A percentile compares a stretch with the other conserved stretches of the same genome.
Evolutionary conservation across 2,797 vertebrate species (phyloP).

Genomic region (Microctenopoma steveboyesi): DNA sequence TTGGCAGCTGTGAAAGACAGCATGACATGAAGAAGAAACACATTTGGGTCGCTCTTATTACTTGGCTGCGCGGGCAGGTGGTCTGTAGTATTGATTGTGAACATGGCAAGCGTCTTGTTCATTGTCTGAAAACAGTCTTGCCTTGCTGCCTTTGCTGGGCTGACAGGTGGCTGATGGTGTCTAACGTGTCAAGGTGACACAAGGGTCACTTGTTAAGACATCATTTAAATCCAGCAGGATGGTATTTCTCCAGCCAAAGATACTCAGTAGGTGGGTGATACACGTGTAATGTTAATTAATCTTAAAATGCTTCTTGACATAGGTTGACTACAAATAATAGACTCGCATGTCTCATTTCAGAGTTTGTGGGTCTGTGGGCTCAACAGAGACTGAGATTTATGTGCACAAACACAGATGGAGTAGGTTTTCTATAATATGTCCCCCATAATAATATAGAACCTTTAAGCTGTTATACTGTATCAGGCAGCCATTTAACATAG

Average conservation of each 20-base stretch:
- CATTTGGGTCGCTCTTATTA: neutral
- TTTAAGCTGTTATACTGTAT: slow-evolving; percentile 33
- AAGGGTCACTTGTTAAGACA: slow-evolving; percentile 64
- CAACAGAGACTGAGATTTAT: no score
- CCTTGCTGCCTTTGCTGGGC: slow-evolving; percentile 51
- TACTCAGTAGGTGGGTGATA: no score
- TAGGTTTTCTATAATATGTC: neutral
- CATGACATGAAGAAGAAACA: neutral
- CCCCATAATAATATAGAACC: slow-evolving; percentile 35
- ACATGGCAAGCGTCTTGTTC: slow-evolving; percentile 59
- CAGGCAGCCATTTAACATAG: slow-evolving; percentile 8
- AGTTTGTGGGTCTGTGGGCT: no score
- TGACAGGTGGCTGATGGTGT: slow-evolving; percentile 80
- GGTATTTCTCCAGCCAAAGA: slow-evolving; percentile 5
- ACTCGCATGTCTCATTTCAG: no score
- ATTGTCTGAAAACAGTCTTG: slow-evolving; percentile 65
- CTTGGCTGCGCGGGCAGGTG: neutral
- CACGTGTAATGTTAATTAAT: no score
- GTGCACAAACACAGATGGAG: no score
- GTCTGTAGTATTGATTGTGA: slow-evolving; percentile 58
- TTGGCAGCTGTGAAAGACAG: slow-evolving; percentile 17
- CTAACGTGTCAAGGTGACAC: slow-evolving; percentile 60
- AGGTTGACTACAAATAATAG: no score
- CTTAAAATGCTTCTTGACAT: no score
- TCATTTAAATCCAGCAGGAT: slow-evolving; percentile 56